Evolutionary conservation across 2,797 vertebrate species (phyloP).

Genomic region (Phataginus tricuspis): DNA sequence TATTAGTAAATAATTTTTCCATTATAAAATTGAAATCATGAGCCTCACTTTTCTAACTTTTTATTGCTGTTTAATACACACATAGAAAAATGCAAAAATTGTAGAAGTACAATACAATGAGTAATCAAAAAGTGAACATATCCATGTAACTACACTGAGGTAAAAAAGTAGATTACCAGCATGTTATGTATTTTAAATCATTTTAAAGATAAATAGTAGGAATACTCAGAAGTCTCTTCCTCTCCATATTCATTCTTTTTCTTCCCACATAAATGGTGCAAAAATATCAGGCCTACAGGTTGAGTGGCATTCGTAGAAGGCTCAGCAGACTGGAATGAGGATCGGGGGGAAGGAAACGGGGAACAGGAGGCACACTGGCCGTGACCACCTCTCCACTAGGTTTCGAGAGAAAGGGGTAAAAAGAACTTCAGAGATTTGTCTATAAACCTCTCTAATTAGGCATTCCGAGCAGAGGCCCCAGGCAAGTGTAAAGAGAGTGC

Average conservation of each 20-base stretch:
- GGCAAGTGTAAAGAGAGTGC: not conserved
- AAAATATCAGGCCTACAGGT: not conserved
- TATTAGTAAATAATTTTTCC: conserved; percentile 11
- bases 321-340: not conserved
- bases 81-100: not conserved
- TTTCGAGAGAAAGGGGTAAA: not conserved
- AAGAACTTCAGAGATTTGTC: not conserved
- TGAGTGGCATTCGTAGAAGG: not conserved
- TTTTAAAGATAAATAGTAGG: not conserved
- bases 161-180: not conserved
- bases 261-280: not conserved
- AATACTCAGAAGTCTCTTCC: not conserved
- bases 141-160: not conserved
- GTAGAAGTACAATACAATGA: not conserved
- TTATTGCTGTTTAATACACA: not conserved
- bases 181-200: not conserved
- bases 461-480: not conserved
- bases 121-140: not conserved
- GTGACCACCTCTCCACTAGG: not conserved
- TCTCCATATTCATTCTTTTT: not conserved
- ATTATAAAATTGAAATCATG: not conserved
- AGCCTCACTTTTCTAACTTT: not conserved
- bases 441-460: not conserved
- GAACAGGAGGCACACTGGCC: not conserved
- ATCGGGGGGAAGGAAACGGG: not conserved